Conservation (phyloP, 2,113 vertebrate genomes). For the Melanostigma gelatinosum region DNA sequence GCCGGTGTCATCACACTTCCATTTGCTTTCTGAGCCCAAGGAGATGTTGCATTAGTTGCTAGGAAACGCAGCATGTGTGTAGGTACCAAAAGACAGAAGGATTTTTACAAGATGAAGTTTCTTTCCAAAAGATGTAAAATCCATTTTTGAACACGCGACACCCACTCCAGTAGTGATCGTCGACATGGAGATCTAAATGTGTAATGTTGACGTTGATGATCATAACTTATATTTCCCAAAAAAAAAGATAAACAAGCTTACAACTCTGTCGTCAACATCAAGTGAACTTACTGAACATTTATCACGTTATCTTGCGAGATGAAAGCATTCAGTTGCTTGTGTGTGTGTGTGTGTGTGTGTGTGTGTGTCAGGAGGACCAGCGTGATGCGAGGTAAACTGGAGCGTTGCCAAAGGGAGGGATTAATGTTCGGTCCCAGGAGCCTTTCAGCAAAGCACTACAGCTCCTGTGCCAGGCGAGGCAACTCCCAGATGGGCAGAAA, state of each 20-base stretch:
- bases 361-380: slow-evolving; percentile 11
- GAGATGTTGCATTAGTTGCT: slow-evolving; percentile 60
- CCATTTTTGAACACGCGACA: slow-evolving; percentile 9
- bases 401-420: slow-evolving; percentile 33
- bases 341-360: slow-evolving; percentile 21
- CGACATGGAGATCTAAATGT: slow-evolving; percentile 4
- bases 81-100: slow-evolving; percentile 21
- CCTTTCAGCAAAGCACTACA: slow-evolving; percentile 10
- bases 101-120: slow-evolving; percentile 25
- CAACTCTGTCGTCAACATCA: background rate
- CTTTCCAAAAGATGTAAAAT: slow-evolving; percentile 8
- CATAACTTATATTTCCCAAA: background rate
- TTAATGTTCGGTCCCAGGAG: slow-evolving; percentile 13
- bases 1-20: slow-evolving; percentile 31
- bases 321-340: slow-evolving; percentile 22
- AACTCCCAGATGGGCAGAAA: slow-evolving; percentile 38
- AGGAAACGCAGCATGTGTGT: slow-evolving; percentile 28
- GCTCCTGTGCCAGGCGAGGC: slow-evolving; percentile 2
- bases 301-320: background rate
- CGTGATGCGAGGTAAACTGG: slow-evolving; percentile 20
- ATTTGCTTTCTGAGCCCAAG: slow-evolving; percentile 40
- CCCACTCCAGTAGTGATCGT: background rate
- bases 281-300: background rate
- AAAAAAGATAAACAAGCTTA: background rate
- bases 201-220: background rate